Evolutionary conservation across 2,888 invertebrate genomes (phyloP).

Genomic region (Augochlorella aurata): DNA sequence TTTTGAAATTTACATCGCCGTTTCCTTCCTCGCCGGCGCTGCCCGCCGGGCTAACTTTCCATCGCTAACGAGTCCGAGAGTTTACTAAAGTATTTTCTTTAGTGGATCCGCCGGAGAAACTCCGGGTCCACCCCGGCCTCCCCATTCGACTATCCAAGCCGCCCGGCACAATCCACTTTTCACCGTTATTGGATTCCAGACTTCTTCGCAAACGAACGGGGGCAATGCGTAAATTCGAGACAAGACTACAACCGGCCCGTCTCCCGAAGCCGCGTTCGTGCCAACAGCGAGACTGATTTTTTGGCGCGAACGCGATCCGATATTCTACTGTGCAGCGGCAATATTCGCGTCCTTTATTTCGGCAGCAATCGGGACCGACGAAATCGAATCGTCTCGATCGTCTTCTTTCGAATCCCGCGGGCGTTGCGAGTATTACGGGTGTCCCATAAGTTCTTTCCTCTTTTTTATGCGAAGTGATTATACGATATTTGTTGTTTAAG

Average conservation of each 20-base stretch:
- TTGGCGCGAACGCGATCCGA: neutral
- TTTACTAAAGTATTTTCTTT: constrained; percentile 58
- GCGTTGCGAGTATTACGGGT: no score
- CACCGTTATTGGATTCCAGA: constrained; percentile 61
- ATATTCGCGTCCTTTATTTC: no score
- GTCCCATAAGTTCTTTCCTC: no score
- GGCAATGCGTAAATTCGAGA: neutral
- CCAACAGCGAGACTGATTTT: neutral
- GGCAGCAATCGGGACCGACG: no score
- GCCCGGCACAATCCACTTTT: constrained; percentile 46
- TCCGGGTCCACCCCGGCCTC: constrained; percentile 18
- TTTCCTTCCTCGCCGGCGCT: constrained; percentile 2
- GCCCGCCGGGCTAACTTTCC: neutral
- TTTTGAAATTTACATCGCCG: constrained; percentile 49
- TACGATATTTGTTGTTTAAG: no score
- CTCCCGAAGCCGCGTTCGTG: neutral
- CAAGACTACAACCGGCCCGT: neutral
- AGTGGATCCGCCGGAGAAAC: constrained; percentile 40
- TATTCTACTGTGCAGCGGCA: no score
- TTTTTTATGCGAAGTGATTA: no score
- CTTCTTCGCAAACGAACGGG: constrained; percentile 3
- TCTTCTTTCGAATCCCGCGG: neutral
- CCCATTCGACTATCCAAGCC: neutral
- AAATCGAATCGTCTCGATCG: neutral
- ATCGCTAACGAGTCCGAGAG: constrained; percentile 52